Base-by-base conservation (phyloP, 2,113 vertebrate species). In the Murina feae region DNA sequence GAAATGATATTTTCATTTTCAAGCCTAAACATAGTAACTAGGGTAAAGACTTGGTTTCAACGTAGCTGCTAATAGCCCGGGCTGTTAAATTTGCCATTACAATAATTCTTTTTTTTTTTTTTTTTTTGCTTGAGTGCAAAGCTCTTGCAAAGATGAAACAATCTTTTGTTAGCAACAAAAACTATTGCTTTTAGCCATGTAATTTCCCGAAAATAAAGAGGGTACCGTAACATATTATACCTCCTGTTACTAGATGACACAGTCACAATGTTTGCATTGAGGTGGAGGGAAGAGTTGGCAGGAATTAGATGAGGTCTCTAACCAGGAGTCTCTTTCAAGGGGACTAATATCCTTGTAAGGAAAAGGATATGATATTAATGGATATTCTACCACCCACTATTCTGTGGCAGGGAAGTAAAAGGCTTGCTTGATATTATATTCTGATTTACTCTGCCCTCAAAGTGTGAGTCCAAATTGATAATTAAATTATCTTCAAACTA, bases 1-100 rank as follows among this genome's bases (percentile, higher is more conserved):
- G 91, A 95, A 95, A 97, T 96, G 97, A 97, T 97, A 95, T 97
- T 97, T 97, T 97, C 92, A 86, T 94, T 96, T 97, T 97, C 35
- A 90, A 86, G 75, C 93, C 95, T 96, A 97, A 97, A 96, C 88
- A 97, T 96, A 97, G 97, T 95, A 95, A 94, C 79, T 95, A 95
- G 86, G 92, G 74, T 97, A 96, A 96, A 97, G 95, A 86, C 79
- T 88, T 92, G 69, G 42, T 97, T 95, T 97, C 96, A 97, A 97
- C 89, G 97, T 97, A 96, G 97, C 83, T 3, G 7, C 82, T 97
- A 97, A 96, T 97, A 97, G 90, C 92, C 82, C 1, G 2, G 42
- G 55, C 69, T 97, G 93, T 95, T 97, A 95, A 96, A 94, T 96
- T 96, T 97, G 95, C 86, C 96, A 92, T 97, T 96, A 94, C 53